These are phyloP conservation scores for Sorex araneus DNA, from an alignment of 2,113 vertebrate genomes.

Conservation along the genomic window DNA sequence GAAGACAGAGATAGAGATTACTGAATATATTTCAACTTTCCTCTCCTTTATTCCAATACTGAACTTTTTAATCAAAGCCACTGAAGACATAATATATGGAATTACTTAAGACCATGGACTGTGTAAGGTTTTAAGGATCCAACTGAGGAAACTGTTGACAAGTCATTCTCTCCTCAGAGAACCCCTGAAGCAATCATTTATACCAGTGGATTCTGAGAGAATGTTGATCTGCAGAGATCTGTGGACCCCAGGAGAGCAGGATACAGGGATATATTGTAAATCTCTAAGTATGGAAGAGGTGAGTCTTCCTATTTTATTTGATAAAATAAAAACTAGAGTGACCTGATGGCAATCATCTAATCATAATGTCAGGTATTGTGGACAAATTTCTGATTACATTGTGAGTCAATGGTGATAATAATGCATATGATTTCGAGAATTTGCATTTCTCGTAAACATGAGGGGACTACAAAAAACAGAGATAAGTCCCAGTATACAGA, in stretches of 20 bases:
- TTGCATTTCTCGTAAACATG: background rate
- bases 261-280: background rate
- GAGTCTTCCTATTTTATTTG: background rate
- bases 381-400: background rate
- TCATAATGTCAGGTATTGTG: background rate
- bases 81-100: background rate
- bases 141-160: background rate
- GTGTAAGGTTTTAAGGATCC: background rate
- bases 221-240: background rate
- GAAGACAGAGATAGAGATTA: background rate
- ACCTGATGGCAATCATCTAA: background rate
- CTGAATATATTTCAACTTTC: background rate
- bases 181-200: background rate
- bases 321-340: background rate
- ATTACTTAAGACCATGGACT: background rate
- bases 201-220: background rate
- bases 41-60: background rate
- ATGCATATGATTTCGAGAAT: background rate
- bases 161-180: background rate
- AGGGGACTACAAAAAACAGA: background rate
- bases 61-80: background rate
- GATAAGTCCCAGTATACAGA: background rate
- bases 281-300: accelerated
- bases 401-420: background rate
- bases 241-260: background rate